Percentiles rank a stretch among this genome's conserved stretches.
These are phyloP conservation scores for Drosophila helvetica DNA, from an alignment of 2,888 invertebrate species.

Conservation along the genomic window DNA sequence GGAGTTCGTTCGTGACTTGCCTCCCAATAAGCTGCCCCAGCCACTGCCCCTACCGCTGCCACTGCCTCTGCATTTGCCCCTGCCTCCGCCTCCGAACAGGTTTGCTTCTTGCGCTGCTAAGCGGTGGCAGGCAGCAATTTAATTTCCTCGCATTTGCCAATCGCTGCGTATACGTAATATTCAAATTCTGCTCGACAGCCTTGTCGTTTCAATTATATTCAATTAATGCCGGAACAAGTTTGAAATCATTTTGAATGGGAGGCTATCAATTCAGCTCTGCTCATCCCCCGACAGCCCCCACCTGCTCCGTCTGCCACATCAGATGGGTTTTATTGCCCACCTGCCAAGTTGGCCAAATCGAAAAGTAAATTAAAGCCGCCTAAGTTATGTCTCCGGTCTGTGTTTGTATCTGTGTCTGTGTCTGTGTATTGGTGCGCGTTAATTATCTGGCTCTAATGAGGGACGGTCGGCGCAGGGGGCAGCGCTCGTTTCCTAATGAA, in stretches of 20 bases:
- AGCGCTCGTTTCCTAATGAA: slow-evolving; percentile 65
- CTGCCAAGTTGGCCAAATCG: slow-evolving; percentile 51
- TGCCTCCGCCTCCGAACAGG: slow-evolving; percentile 4
- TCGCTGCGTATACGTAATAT: slow-evolving; percentile 63
- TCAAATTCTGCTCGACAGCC: slow-evolving; percentile 20
- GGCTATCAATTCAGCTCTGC: slow-evolving; percentile 32
- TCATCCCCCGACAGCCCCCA: not conserved
- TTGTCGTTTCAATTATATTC: slow-evolving; percentile 60
- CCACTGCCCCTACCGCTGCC: slow-evolving; percentile 11
- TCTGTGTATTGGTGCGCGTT: slow-evolving; percentile 46
- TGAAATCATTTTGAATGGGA: slow-evolving; percentile 48
- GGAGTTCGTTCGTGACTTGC: slow-evolving; percentile 40
- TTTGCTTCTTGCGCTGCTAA: slow-evolving; percentile 30
- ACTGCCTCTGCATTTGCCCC: slow-evolving; percentile 5
- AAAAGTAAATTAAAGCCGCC: slow-evolving; percentile 55
- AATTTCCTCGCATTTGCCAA: slow-evolving; percentile 50
- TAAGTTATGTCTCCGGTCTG: slow-evolving; percentile 18
- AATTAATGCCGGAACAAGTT: slow-evolving; percentile 59
- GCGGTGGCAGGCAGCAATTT: slow-evolving; percentile 31
- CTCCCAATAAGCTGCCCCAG: slow-evolving; percentile 38
- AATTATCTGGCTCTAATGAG: slow-evolving; percentile 73
- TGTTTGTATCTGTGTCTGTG: slow-evolving; percentile 10
- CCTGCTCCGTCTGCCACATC: not conserved
- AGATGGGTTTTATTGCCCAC: slow-evolving; percentile 35
- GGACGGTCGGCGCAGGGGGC: slow-evolving; percentile 19